Base-by-base conservation (phyloP, 2,113 vertebrate genomes). In the Progne subis region DNA sequence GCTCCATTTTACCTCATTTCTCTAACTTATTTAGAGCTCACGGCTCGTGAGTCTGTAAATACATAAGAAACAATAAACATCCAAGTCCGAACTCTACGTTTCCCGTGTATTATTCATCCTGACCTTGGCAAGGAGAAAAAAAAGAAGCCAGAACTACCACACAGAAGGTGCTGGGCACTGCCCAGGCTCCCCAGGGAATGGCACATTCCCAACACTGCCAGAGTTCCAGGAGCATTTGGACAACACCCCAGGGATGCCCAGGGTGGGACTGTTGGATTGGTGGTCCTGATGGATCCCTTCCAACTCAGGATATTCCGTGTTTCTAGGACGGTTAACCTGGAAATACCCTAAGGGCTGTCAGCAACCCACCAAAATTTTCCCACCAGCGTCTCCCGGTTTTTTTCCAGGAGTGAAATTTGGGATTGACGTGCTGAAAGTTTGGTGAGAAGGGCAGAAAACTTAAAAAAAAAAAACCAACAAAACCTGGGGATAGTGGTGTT, bases 171-270 rank as follows among this genome's bases (percentile, higher is more conserved):
- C 25, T 44, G 37, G 47, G 76, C 39, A 46, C 31, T 80, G 41
- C 12, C 20, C 50, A 46, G 61, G 50, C 41, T 67, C 32, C 41
- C n/a, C 52, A 47, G 21, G 63, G 43, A 57, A 68, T 11, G 43
- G 5, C 28, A 14, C n/a, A 6, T 2, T 2, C 28, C 52, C 21
- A 3, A 39, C 1, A 7, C 37, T 44, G 14, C 56, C 26, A 11
- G 46, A 52, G 47, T 23, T 41, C 65, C 53, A 21, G 64, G 64
- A 28, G 4, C 0, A 0, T 32, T 81, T 21, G 29, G 79, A 49
- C 4, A 59, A 0, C 8, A 1, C 44, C 26, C 2, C 29, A n/a
- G 14, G 34, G 18, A 9, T 41, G 14, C 24, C 1, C 44, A 60
- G 55, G 44, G 24, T 29, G 44, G 65, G 29, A 29, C 43, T 32